These are phyloP conservation scores for Acanthornis magna DNA, from an alignment of 2,797 vertebrate genomes.

Conservation along the genomic window DNA sequence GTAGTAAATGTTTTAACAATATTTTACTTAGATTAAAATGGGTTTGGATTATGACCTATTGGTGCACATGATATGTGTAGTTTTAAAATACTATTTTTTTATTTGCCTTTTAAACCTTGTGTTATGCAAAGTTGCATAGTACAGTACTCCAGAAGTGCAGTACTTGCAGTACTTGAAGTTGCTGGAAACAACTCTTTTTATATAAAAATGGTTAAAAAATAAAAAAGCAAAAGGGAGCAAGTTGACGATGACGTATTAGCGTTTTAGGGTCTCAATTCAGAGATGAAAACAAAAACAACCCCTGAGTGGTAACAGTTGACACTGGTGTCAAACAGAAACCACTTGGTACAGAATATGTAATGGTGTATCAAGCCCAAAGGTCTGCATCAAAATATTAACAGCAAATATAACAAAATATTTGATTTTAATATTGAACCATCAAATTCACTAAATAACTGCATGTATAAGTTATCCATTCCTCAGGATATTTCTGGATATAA, in stretches of 20 bases:
- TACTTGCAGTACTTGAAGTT: constrained; percentile 66
- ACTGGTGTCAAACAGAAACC: background rate
- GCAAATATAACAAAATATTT: background rate
- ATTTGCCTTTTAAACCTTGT: constrained; percentile 69
- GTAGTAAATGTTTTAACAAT: constrained; percentile 41
- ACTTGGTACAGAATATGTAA: background rate
- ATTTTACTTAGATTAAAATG: constrained; percentile 53
- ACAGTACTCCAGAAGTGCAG: constrained; percentile 46
- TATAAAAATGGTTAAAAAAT: constrained; percentile 46
- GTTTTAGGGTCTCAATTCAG: constrained; percentile 10
- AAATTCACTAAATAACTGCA: background rate
- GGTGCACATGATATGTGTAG: constrained; percentile 58
- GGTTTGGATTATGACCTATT: constrained; percentile 43
- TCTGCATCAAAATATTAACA: constrained; percentile 35
- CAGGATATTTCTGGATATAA: background rate
- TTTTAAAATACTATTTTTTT: constrained; percentile 69
- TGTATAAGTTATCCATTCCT: background rate
- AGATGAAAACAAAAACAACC: background rate
- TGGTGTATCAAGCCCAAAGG: background rate
- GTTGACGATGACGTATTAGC: background rate
- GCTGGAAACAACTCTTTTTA: constrained; percentile 67
- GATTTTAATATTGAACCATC: background rate
- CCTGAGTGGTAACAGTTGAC: background rate
- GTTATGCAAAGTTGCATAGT: constrained; percentile 38
- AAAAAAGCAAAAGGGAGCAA: background rate